Evolutionary conservation across 2,113 vertebrate genomes (phyloP).

Genomic region (Notarius quadriscutis): DNA sequence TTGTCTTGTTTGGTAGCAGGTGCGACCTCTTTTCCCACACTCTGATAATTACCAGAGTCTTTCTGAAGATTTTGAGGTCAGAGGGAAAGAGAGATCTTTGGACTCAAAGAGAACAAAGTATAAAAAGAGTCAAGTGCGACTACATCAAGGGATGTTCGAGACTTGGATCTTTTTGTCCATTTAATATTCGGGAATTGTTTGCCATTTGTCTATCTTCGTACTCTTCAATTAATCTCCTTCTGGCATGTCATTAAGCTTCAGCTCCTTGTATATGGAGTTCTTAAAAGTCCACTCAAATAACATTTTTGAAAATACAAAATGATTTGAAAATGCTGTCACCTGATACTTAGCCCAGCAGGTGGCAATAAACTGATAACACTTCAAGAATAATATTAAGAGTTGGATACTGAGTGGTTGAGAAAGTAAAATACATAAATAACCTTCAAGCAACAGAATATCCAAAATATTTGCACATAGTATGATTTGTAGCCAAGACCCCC

Average conservation of each 20-base stretch:
- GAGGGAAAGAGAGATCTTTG: not conserved
- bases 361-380: not conserved
- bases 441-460: not conserved
- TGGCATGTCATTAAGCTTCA: not conserved
- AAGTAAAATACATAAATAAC: not conserved
- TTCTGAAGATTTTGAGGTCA: conserved; percentile 13
- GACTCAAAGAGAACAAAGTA: not conserved
- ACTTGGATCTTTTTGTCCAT: not conserved
- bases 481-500: too few relatives aligned
- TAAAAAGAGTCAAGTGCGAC: not conserved
- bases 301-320: not conserved
- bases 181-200: not conserved
- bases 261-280: too few relatives aligned
- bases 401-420: not conserved
- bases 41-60: conserved; percentile 39
- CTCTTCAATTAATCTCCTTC: not conserved
- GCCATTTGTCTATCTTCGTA: not conserved
- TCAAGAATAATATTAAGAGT: not conserved
- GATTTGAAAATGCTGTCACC: not conserved
- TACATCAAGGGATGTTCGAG: not conserved
- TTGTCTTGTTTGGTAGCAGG: conserved; percentile 15
- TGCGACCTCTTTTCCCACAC: conserved; percentile 49
- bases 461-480: too few relatives aligned
- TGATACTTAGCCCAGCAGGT: not conserved
- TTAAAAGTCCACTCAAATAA: not conserved